phyloP scores from a whole-genome alignment of 2,113 vertebrate genomes.

The Cavia aperea region DNA sequence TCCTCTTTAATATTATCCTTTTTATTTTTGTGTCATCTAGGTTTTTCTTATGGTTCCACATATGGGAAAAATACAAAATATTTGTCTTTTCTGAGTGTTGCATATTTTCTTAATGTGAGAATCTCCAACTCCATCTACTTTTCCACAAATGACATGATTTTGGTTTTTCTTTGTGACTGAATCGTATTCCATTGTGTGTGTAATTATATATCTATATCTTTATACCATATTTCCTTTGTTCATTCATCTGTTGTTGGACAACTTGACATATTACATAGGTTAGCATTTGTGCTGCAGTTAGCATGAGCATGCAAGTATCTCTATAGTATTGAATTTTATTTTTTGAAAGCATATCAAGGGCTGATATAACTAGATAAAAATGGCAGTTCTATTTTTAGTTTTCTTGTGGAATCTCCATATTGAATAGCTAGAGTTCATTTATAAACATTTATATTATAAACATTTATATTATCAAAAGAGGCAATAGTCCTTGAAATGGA shows the following conservation, averaged over 20 bases:
- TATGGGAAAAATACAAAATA: not conserved
- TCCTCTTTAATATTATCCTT: not conserved
- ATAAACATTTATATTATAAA: not conserved
- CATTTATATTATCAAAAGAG: not conserved
- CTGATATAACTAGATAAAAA: not conserved
- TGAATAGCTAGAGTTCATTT: not conserved
- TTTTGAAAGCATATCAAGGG: not conserved
- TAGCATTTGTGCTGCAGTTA: not conserved
- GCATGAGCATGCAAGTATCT: not conserved
- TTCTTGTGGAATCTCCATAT: not conserved
- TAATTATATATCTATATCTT: too few species aligned
- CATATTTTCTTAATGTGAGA: not conserved
- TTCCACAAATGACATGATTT: not conserved
- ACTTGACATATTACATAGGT: not conserved
- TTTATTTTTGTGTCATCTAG: not conserved
- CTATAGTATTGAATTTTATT: not conserved
- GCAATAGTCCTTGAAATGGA: not conserved
- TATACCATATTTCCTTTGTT: not conserved
- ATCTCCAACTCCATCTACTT: not conserved
- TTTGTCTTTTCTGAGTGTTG: not conserved
- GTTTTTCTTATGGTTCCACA: not conserved
- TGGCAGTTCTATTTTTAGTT: not conserved
- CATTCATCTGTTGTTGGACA: not conserved
- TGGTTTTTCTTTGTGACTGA: not conserved
- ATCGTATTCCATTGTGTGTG: not conserved